A percentile compares a stretch with the other conserved stretches of the same genome.
Evolutionary conservation across 1,140 invertebrate genomes (phyloP).

Genomic region (Pentalonia nigronervosa): DNA sequence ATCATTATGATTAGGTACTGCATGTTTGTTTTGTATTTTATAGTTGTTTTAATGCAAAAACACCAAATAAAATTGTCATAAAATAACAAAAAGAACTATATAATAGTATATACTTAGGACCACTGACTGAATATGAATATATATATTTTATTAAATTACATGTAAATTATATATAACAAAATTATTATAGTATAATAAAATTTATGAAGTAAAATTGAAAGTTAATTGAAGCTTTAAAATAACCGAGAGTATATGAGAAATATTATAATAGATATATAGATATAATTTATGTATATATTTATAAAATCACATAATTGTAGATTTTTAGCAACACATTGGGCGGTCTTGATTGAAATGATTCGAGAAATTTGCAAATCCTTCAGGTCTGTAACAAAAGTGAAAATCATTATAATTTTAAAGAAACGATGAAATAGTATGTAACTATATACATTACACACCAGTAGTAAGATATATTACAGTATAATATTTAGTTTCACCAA

Average conservation of each 20-base stretch:
- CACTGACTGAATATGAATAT: neutral
- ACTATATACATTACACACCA: neutral
- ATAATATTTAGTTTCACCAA: neutral
- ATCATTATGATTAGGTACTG: neutral
- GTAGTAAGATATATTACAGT: neutral
- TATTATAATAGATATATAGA: constrained; percentile 17
- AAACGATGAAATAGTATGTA: neutral
- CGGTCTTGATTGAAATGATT: constrained; percentile 53
- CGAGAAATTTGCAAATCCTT: constrained; percentile 52
- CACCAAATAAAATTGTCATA: neutral
- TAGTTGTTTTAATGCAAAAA: neutral
- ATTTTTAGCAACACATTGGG: constrained; percentile 46
- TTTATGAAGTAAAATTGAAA: constrained; percentile 34
- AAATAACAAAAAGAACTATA: neutral
- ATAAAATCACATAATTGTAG: neutral
- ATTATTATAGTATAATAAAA: constrained; percentile 21
- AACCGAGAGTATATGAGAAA: neutral
- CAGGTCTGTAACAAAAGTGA: constrained; percentile 34
- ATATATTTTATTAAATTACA: constrained; percentile 24
- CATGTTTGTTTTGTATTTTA: neutral
- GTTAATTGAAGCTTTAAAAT: constrained; percentile 41
- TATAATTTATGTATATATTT: neutral
- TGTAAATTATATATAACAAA: constrained; percentile 25
- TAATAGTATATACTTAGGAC: too few relatives aligned
- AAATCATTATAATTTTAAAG: neutral